Base-by-base conservation (phyloP, 2,888 invertebrate genomes). In the Cataglyphis livida region DNA sequence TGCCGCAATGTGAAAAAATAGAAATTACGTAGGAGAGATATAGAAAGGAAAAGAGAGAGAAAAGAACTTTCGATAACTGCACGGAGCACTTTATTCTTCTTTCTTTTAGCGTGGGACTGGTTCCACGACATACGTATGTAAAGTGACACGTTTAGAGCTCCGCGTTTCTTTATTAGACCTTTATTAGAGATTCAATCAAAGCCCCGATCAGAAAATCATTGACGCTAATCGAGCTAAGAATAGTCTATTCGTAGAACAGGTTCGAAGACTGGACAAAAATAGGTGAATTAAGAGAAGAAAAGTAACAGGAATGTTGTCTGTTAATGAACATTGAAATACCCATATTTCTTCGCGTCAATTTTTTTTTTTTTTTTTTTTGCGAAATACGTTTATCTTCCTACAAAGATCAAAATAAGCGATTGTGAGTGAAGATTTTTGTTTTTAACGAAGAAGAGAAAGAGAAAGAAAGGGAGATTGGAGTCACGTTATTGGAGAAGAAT, bases 171-270 rank as follows among this genome's bases (percentile, higher is more conserved):
- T 62, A 74, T 74, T 62, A 74, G 62, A 74, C 18, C 62, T 75
- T 75, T 75, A 75, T 75, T 75, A 75, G 48, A 75, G 48, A 28
- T 75, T 75, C 32, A n/a, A 75, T 75, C 75, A 75, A 65, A 75
- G 51, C 65, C 18, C 35, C 35, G 54, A 54, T 38, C 18, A 18
- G 65, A 66, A 66, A 66, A 75, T 75, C 38, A 12, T 25, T 38
- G 41, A 44, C n/a, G 35, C n/a, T 51, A 51, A 35, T 54, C 38
- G 65, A 54, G 64, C 51, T 65, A 75, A 75, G 75, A 75, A 75
- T 75, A 75, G 62, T 48, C 10, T 25, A 32, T 75, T 75, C 64
- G 35, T 74, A 64, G 32, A 62, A 74, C 74, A 74, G 64, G 74
- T 75, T 75, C 12, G 32, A 32, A 61, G 25, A 10, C 28, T n/a